phyloP scores from a whole-genome alignment of 2,797 vertebrate genomes.

The Betta splendens region DNA sequence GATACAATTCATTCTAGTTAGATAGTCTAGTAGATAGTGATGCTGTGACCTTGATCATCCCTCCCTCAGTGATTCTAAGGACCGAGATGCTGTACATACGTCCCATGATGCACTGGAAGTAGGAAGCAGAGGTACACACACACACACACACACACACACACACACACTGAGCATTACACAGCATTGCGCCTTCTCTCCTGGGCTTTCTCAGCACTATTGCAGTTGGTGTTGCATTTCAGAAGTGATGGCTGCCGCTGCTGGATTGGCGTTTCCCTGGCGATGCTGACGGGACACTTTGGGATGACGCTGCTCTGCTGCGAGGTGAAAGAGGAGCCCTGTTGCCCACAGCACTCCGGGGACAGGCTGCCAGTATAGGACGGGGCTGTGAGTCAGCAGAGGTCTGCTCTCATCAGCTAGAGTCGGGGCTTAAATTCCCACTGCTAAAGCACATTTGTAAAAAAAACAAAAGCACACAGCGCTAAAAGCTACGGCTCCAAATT shows the following conservation, averaged over 20 bases:
- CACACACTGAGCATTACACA: slow-evolving; percentile 6
- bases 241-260: slow-evolving; percentile 36
- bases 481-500: slow-evolving; percentile 12
- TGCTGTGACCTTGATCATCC: slow-evolving; percentile 51
- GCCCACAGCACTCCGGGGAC: slow-evolving; percentile 42
- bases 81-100: slow-evolving; percentile 37
- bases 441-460: slow-evolving; percentile 2
- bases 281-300: slow-evolving; percentile 70
- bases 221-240: slow-evolving; percentile 76
- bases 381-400: slow-evolving; percentile 30
- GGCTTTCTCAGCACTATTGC: slow-evolving; percentile 74
- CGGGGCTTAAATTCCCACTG: not conserved
- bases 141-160: slow-evolving; percentile 15
- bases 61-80: slow-evolving; percentile 8
- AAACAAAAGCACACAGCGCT: slow-evolving; percentile 4
- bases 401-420: not conserved
- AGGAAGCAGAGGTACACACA: slow-evolving; percentile 20
- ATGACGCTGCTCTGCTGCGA: slow-evolving; percentile 32
- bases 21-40: no score
- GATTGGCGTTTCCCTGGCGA: slow-evolving; percentile 55
- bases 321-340: slow-evolving; percentile 38
- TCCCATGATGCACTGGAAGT: slow-evolving; percentile 27
- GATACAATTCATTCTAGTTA: slow-evolving; percentile 18
- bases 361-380: slow-evolving; percentile 31
- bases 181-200: slow-evolving; percentile 35